These are phyloP conservation scores for Pipa parva DNA, from an alignment of 2,113 vertebrate genomes.

Conservation along the genomic window DNA sequence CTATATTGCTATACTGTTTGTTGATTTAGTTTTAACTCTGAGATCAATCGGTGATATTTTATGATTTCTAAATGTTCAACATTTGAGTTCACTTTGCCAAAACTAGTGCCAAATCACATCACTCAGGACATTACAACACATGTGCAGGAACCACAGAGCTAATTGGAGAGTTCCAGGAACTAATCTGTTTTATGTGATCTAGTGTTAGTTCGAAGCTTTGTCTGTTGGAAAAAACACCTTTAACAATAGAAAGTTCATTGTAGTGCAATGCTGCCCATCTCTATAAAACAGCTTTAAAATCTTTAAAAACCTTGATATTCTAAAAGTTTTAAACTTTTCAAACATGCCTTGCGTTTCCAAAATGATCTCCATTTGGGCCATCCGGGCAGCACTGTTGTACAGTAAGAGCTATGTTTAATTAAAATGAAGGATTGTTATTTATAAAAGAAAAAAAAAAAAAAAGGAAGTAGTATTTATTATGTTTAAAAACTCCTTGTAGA, in stretches of 20 bases:
- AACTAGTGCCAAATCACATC: constrained; percentile 12
- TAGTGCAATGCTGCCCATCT: neutral
- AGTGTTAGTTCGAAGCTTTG: neutral
- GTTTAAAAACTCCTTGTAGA: too few relatives aligned
- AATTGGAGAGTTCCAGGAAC: neutral
- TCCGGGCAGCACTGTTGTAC: neutral
- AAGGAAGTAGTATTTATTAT: too few relatives aligned
- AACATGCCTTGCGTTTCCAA: neutral
- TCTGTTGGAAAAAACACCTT: neutral
- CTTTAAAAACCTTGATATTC: neutral
- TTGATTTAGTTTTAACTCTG: neutral
- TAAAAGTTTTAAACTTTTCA: neutral
- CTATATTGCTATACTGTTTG: neutral
- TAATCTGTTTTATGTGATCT: neutral
- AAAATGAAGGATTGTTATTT: too few relatives aligned
- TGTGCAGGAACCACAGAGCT: neutral
- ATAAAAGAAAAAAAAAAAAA: too few relatives aligned
- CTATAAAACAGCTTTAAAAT: neutral
- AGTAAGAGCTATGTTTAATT: neutral
- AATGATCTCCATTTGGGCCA: neutral
- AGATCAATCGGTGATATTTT: too few relatives aligned
- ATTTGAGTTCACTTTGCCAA: neutral
- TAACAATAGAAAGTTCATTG: neutral
- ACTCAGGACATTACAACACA: constrained; percentile 8
- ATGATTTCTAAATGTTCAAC: neutral